phyloP scores from a whole-genome alignment of 2,888 invertebrate species.

The Melanostoma mellinum region DNA sequence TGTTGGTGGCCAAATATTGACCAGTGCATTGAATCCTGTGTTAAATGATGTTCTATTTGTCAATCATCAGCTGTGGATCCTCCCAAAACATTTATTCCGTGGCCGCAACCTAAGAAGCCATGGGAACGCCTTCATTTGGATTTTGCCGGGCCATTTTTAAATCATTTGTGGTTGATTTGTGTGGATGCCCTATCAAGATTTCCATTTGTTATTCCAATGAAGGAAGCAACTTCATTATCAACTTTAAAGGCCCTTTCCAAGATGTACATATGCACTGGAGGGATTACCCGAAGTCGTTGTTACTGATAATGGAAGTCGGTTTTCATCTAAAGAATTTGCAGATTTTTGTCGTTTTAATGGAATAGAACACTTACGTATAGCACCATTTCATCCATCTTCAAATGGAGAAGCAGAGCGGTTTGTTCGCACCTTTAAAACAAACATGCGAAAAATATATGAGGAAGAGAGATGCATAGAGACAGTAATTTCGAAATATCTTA shows the following conservation, averaged over 20 bases:
- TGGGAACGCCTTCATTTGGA: constrained; percentile 13
- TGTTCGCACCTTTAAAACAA: constrained; percentile 33
- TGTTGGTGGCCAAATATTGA: constrained; percentile 52
- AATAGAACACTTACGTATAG: constrained; percentile 70
- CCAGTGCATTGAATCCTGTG: constrained; percentile 26
- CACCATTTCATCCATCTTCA: constrained; percentile 71
- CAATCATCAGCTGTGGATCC: constrained; percentile 13
- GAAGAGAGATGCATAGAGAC: too few species aligned
- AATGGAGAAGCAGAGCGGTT: constrained; percentile 71
- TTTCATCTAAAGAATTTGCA: constrained; percentile 69
- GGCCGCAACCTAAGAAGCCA: not conserved
- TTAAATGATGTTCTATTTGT: constrained; percentile 9
- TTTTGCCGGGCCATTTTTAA: too few species aligned
- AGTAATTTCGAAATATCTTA: constrained; percentile 2
- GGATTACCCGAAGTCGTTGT: constrained; percentile 69
- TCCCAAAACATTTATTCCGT: too few species aligned
- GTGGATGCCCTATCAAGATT: too few species aligned
- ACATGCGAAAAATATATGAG: too few species aligned
- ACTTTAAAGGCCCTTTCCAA: constrained; percentile 53
- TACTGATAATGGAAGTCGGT: constrained; percentile 72
- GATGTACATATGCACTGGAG: constrained; percentile 71
- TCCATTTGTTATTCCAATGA: too few species aligned
- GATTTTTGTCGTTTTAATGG: constrained; percentile 69
- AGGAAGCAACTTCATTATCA: not conserved
- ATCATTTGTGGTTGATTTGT: too few species aligned